Conservation (phyloP, 2,888 invertebrate genomes). For the Oligia latruncula region DNA sequence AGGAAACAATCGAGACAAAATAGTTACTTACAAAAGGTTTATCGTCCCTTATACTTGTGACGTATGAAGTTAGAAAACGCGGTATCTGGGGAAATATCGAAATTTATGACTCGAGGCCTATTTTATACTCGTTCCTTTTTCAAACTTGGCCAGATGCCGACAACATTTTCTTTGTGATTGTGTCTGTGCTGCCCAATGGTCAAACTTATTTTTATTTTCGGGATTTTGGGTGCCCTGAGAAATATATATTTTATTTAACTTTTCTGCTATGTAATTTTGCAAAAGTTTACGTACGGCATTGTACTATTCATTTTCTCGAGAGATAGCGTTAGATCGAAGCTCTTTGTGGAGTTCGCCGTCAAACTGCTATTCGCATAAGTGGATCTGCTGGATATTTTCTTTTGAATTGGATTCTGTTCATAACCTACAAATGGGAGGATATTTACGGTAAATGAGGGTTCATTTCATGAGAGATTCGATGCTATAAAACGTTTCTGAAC, state of each 20-base stretch:
- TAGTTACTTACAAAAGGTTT: slow-evolving; percentile 56
- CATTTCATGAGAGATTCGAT: neutral
- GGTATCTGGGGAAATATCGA: slow-evolving; percentile 63
- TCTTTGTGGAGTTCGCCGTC: slow-evolving; percentile 43
- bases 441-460: slow-evolving; percentile 5
- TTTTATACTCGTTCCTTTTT: slow-evolving; percentile 61
- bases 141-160: slow-evolving; percentile 49
- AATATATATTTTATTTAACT: slow-evolving; percentile 31
- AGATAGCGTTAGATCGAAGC: slow-evolving; percentile 28
- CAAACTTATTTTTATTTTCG: slow-evolving; percentile 47
- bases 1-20: slow-evolving; percentile 31
- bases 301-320: slow-evolving; percentile 28
- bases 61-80: slow-evolving; percentile 49
- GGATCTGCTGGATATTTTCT: slow-evolving; percentile 47
- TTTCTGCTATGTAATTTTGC: slow-evolving; percentile 23
- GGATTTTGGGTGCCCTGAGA: slow-evolving; percentile 1
- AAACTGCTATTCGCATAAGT: slow-evolving; percentile 51
- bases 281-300: slow-evolving; percentile 29
- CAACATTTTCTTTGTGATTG: slow-evolving; percentile 51
- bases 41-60: slow-evolving; percentile 46
- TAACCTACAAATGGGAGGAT: slow-evolving; percentile 23
- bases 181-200: slow-evolving; percentile 35
- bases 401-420: slow-evolving; percentile 50
- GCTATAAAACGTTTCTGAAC: slow-evolving; percentile 4
- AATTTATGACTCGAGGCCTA: slow-evolving; percentile 59